Evolutionary conservation across 1,140 invertebrate genomes (phyloP), one percentile per base, ranked within the genome.

Genomic region (Latrodectus geometricus): DNA sequence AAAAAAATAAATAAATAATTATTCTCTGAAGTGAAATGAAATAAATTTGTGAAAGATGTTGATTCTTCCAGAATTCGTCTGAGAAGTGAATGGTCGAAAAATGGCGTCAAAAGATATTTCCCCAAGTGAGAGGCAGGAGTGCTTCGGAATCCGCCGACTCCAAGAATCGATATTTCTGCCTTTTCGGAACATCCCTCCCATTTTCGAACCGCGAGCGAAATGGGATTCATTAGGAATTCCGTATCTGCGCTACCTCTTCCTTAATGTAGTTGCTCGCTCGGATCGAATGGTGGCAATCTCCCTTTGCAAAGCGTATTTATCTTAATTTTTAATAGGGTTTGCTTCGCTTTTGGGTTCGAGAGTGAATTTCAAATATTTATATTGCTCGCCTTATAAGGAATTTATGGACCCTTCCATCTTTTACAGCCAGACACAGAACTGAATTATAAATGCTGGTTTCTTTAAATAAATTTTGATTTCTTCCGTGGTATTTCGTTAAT

Each of bases 131-230:
- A 35, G 21, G 75, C 48, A 75, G 79, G 52, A 83, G 52, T 74
- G 56, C 80, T 72, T 21, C 23, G 80, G 69, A 82, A 82, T 82
- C 80, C 61, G 23, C 78, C 70, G 52, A 61, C 72, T 48, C 48
- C 49, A 54, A 15, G 82, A 84, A 84, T 84, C 82, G 82, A 84
- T 84, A 84, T 76, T 84, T 76, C 82, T 84, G 73, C 82, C 66
- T 35, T 61, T 76, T 69, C 65, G 73, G 82, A 68, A 84, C 82
- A 84, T 84, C 73, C 73, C 82, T 49, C 80, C n/a, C 52, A 48
- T 61, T 83, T 65, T 54, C 35, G 52, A 56, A 23, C 56, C 56
- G 11, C 56, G 52, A 65, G 14, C 52, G 21, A 61, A 77, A 65
- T 15, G 8, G 70, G 8, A 21, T 50, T 73, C 35, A 73, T 50